These are phyloP conservation scores for Styela clava DNA, from an alignment of 23 tunicate species.

Conservation along the genomic window DNA sequence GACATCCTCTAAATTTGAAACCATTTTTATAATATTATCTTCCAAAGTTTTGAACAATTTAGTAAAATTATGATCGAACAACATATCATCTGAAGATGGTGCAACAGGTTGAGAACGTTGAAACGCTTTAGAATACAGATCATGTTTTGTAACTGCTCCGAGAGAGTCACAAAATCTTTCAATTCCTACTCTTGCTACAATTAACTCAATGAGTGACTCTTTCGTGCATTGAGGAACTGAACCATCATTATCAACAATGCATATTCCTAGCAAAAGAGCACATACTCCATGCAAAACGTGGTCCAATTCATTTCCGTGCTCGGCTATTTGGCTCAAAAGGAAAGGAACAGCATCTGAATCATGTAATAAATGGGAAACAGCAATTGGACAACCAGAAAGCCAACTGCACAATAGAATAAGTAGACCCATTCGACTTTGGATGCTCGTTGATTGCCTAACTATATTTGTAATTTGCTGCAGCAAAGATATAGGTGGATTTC, in stretches of 20 bases:
- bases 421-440: slow-evolving; percentile 78
- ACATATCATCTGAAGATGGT: slow-evolving; percentile 38
- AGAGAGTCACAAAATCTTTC: slow-evolving; percentile 73
- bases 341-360: slow-evolving; percentile 76
- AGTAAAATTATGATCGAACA: slow-evolving; percentile 72
- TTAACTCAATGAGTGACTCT: slow-evolving; percentile 73
- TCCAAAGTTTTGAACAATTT: slow-evolving; percentile 72
- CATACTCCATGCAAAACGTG: slow-evolving; percentile 70
- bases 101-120: slow-evolving; percentile 74
- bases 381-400: slow-evolving; percentile 66
- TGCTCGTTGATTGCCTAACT: slow-evolving; percentile 48
- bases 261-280: slow-evolving; percentile 84
- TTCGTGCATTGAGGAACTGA: slow-evolving; percentile 76
- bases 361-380: slow-evolving; percentile 60
- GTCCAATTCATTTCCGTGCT: slow-evolving; percentile 67
- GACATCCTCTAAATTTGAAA: slow-evolving; percentile 86
- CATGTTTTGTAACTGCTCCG: slow-evolving; percentile 61
- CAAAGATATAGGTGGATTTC: slow-evolving; percentile 68
- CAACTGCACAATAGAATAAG: slow-evolving; percentile 75
- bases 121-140: slow-evolving; percentile 74
- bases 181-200: slow-evolving; percentile 68
- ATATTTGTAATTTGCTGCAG: slow-evolving; percentile 74
- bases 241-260: slow-evolving; percentile 82
- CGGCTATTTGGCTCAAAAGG: slow-evolving; percentile 76
- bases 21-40: slow-evolving; percentile 71